These are phyloP conservation scores for Epizoanthus stellaris DNA, from an alignment of 92 coral and sea anemone species.

Conservation along the genomic window DNA sequence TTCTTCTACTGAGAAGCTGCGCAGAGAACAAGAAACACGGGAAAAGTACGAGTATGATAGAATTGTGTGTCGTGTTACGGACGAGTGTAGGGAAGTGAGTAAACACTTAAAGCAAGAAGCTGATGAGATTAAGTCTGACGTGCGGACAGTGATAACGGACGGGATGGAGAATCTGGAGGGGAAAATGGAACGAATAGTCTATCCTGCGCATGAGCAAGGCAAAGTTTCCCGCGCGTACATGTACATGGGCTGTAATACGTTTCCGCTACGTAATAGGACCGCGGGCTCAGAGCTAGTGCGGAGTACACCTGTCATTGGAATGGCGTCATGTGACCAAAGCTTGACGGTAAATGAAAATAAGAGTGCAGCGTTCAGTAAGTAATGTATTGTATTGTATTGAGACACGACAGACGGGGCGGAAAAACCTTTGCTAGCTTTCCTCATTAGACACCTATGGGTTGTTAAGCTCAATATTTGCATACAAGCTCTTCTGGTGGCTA, in stretches of 20 bases:
- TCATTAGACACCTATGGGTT: too few species aligned
- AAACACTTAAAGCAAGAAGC: conserved; percentile 72
- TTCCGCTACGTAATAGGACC: conserved; percentile 7
- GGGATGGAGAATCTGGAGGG: conserved; percentile 63
- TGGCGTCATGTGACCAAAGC: background rate
- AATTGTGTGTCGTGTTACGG: conserved; percentile 73
- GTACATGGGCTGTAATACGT: conserved; percentile 17
- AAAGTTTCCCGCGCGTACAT: conserved; percentile 29
- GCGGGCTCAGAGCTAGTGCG: conserved; percentile 6
- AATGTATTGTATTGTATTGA: background rate
- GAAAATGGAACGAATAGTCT: conserved; percentile 54
- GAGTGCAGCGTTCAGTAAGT: conserved; percentile 33
- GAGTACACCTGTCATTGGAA: conserved; percentile 33
- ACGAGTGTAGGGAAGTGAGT: conserved; percentile 84
- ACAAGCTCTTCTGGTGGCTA: too few species aligned
- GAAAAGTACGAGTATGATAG: conserved; percentile 60
- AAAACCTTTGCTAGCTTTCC: background rate
- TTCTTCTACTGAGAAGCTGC: conserved; percentile 72
- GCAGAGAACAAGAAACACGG: conserved; percentile 42
- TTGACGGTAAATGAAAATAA: conserved; percentile 16
- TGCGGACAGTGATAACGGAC: conserved; percentile 65
- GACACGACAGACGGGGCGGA: background rate
- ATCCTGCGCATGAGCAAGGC: conserved; percentile 3
- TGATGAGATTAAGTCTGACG: conserved; percentile 76
- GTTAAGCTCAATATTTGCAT: too few species aligned